Percentiles rank a stretch among this genome's conserved stretches.
Evolutionary conservation across 2,888 invertebrate genomes (phyloP).

Genomic region (Thelaira solivaga): DNA sequence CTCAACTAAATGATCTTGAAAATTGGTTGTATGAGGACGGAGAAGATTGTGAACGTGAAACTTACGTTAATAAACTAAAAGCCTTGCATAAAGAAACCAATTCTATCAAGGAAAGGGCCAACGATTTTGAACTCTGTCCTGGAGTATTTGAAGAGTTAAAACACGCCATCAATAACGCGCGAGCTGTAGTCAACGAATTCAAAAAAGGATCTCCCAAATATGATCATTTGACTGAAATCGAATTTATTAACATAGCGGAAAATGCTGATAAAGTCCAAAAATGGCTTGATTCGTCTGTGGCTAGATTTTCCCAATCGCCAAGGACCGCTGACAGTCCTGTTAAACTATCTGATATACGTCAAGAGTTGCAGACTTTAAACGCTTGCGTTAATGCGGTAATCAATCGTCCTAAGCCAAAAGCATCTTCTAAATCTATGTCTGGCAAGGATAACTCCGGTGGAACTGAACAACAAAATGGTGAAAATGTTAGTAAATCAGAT

Average conservation of each 20-base stretch:
- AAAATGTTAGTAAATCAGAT: constrained; percentile 59
- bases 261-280: constrained; percentile 84
- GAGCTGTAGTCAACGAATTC: constrained; percentile 86
- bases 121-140: constrained; percentile 89
- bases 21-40: constrained; percentile 98
- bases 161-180: constrained; percentile 86
- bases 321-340: constrained; percentile 86
- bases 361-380: constrained; percentile 82
- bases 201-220: constrained; percentile 85
- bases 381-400: constrained; percentile 84
- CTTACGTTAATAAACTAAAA: constrained; percentile 81
- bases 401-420: constrained; percentile 94
- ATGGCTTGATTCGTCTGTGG: constrained; percentile 89
- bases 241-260: constrained; percentile 86
- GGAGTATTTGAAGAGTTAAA: constrained; percentile 89
- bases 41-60: constrained; percentile 90
- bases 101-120: constrained; percentile 89
- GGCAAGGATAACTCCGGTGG: constrained; percentile 70
- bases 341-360: constrained; percentile 86
- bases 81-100: constrained; percentile 88
- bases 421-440: constrained; percentile 77
- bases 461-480: constrained; percentile 68
- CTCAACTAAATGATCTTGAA: constrained; percentile 89
- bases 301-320: constrained; percentile 81
- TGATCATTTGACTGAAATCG: constrained; percentile 88